These are phyloP conservation scores for Eucera pruinosa DNA, from an alignment of 2,888 invertebrate species.

Conservation along the genomic window DNA sequence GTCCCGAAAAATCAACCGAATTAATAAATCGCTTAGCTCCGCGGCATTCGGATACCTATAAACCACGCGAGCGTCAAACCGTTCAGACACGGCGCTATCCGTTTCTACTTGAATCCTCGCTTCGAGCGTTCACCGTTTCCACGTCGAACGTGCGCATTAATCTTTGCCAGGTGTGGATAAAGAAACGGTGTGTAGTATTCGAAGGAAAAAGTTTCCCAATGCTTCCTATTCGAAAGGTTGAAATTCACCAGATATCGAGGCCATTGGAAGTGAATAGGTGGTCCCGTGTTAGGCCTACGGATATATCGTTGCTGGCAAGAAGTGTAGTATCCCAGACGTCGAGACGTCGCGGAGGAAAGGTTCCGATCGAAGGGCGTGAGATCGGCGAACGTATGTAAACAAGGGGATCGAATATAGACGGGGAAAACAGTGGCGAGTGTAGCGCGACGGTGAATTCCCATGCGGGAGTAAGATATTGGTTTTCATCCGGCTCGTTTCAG, in stretches of 20 bases:
- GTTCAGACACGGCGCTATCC: too few species aligned
- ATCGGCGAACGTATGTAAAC: constrained; percentile 72
- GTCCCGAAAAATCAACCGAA: too few species aligned
- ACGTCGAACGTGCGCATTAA: too few species aligned
- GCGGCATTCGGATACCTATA: too few species aligned
- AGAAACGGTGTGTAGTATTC: too few species aligned
- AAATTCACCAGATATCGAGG: not conserved
- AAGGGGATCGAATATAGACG: constrained; percentile 66
- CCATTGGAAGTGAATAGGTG: not conserved
- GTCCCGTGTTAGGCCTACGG: not conserved
- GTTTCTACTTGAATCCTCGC: too few species aligned
- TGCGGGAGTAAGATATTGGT: constrained; percentile 83
- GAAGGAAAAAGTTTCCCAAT: not conserved
- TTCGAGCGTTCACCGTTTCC: too few species aligned
- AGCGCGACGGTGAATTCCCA: constrained; percentile 79
- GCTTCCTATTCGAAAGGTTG: not conserved
- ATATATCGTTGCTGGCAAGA: not conserved
- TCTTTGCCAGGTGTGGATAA: too few species aligned
- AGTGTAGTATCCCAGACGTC: constrained; percentile 28
- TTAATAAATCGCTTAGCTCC: too few species aligned
- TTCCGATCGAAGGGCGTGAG: constrained; percentile 55
- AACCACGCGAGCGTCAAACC: too few species aligned
- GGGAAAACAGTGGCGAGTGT: constrained; percentile 65
- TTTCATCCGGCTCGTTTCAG: constrained; percentile 83
- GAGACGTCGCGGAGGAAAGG: constrained; percentile 46